A percentile compares a stretch with the other conserved stretches of the same genome.
Evolutionary conservation across 2,888 invertebrate species (phyloP).

Genomic region (Panopea generosa): DNA sequence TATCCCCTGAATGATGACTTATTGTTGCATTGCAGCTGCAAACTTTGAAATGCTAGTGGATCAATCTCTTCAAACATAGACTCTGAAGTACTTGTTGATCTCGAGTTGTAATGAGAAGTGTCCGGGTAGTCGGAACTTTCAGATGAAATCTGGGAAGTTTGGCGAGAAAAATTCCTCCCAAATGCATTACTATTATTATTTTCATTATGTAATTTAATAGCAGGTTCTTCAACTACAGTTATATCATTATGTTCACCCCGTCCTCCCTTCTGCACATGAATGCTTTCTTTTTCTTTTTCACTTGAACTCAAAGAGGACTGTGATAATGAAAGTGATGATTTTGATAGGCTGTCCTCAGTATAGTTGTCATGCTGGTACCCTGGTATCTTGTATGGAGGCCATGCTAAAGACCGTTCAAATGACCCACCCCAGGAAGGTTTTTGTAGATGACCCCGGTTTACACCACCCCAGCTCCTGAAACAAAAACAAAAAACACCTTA

Average conservation of each 20-base stretch:
- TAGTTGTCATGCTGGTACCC: background rate
- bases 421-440: no score
- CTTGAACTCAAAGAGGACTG: slow-evolving; percentile 42
- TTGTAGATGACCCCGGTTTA: no score
- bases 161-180: slow-evolving; percentile 4
- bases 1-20: slow-evolving; percentile 13
- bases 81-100: slow-evolving; percentile 26
- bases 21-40: slow-evolving; percentile 4
- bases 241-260: background rate
- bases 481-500: no score
- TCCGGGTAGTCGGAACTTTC: slow-evolving; percentile 26
- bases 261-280: no score
- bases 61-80: slow-evolving; percentile 32
- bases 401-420: no score
- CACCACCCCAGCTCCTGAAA: no score
- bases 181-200: no score
- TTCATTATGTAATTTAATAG: background rate
- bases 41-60: background rate
- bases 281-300: slow-evolving; percentile 40
- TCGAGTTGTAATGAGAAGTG: slow-evolving; percentile 18
- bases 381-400: no score
- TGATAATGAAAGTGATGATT: slow-evolving; percentile 39
- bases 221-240: background rate
- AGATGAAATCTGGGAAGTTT: slow-evolving; percentile 33
- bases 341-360: slow-evolving; percentile 45